Conservation (phyloP, 2,113 vertebrate species). For the Cygnus buccinator region DNA sequence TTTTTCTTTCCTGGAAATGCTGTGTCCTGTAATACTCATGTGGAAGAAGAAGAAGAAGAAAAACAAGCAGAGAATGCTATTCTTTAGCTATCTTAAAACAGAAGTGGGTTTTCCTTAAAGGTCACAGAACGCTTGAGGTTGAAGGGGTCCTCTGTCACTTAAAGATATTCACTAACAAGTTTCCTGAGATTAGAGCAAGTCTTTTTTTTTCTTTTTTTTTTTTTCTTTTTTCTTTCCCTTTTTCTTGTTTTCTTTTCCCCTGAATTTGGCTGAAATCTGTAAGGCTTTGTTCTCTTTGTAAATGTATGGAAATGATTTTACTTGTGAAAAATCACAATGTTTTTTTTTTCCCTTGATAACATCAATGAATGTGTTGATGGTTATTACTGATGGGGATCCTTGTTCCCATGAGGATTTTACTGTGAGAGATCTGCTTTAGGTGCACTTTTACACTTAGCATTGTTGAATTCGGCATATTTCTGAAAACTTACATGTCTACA, state of each 20-base stretch:
- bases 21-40: background rate
- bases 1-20: background rate
- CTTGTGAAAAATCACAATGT: background rate
- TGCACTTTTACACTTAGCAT: background rate
- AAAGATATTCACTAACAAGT: background rate
- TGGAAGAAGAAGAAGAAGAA: background rate
- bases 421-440: background rate
- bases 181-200: background rate
- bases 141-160: background rate
- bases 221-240: too few relatives aligned
- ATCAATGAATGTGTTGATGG: background rate
- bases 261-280: background rate
- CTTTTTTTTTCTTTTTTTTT: background rate
- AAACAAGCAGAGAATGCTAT: background rate
- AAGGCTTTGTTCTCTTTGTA: background rate
- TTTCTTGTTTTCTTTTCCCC: too few relatives aligned
- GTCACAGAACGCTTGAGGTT: background rate
- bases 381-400: background rate
- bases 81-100: background rate
- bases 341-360: background rate
- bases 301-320: background rate
- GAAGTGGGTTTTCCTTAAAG: background rate
- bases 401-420: background rate
- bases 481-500: background rate
- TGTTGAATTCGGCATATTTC: background rate